Percentiles rank a stretch among this genome's conserved stretches.
Conservation (phyloP, 2,113 vertebrate genomes). For the Cisticola juncidis region DNA sequence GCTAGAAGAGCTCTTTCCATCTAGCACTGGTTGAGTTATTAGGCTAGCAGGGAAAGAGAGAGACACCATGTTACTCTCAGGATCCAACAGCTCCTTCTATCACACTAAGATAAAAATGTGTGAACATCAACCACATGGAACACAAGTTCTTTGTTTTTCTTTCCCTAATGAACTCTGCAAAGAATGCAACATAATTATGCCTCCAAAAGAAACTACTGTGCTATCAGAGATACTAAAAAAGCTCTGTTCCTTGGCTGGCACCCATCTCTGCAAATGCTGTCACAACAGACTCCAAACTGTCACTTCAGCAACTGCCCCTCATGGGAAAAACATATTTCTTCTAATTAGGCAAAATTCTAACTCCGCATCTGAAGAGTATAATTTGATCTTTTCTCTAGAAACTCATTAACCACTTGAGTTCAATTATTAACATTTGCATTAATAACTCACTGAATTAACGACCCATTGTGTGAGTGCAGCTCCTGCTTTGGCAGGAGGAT, state of each 20-base stretch:
- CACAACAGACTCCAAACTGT: constrained; percentile 54
- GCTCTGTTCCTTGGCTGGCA: constrained; percentile 38
- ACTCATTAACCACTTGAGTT: constrained; percentile 37
- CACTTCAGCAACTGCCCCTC: constrained; percentile 55
- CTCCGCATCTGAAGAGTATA: constrained; percentile 1
- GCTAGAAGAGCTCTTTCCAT: background rate
- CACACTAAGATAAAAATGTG: constrained; percentile 7
- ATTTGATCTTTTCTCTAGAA: constrained; percentile 53
- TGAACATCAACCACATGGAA: constrained; percentile 37
- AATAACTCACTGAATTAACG: background rate
- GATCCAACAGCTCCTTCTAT: background rate
- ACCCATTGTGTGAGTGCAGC: background rate
- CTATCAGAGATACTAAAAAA: constrained; percentile 12
- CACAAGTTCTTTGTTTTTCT: constrained; percentile 29
- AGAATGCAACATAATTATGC: constrained; percentile 17
- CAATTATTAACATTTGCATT: constrained; percentile 54
- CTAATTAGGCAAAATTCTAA: constrained; percentile 55
- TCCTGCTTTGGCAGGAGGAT: background rate
- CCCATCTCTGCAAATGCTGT: constrained; percentile 45
- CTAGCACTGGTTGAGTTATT: background rate
- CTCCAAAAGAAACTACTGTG: constrained; percentile 9
- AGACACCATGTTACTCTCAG: background rate
- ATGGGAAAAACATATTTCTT: constrained; percentile 42
- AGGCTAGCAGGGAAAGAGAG: background rate
- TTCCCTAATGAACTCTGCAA: constrained; percentile 19